phyloP scores from a whole-genome alignment of 2,113 vertebrate species.

The Xerus inauris region DNA sequence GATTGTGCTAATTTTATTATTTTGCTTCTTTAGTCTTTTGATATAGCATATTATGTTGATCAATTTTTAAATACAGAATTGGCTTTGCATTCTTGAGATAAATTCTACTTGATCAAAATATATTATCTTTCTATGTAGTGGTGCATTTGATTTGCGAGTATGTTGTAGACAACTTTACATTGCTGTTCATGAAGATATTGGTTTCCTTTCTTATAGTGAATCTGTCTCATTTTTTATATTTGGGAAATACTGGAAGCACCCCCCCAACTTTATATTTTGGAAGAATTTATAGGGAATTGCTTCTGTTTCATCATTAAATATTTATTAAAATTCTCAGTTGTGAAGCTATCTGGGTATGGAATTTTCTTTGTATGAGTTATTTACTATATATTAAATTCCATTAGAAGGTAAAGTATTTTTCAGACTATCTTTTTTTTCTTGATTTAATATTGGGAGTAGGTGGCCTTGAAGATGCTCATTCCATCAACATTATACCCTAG shows the following conservation, averaged over 20 bases:
- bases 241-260: too few relatives aligned
- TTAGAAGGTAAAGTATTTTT: slow-evolving; percentile 31
- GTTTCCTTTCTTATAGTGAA: background rate
- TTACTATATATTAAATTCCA: background rate
- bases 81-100: background rate
- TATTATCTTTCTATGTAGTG: background rate
- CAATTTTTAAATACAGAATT: background rate
- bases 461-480: background rate
- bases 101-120: background rate
- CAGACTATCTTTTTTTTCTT: background rate
- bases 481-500: background rate
- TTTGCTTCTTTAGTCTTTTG: background rate
- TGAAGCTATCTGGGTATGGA: background rate
- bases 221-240: background rate
- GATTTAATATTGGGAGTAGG: background rate
- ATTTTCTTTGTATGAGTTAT: slow-evolving; percentile 8
- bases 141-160: background rate
- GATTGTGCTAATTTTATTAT: background rate
- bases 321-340: background rate
- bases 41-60: background rate
- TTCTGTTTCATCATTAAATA: slow-evolving; percentile 37
- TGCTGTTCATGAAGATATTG: background rate
- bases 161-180: background rate
- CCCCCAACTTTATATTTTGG: too few relatives aligned
- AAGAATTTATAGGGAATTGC: background rate